Conservation (phyloP, 2,113 vertebrate genomes). For the Micronycteris hirsuta region DNA sequence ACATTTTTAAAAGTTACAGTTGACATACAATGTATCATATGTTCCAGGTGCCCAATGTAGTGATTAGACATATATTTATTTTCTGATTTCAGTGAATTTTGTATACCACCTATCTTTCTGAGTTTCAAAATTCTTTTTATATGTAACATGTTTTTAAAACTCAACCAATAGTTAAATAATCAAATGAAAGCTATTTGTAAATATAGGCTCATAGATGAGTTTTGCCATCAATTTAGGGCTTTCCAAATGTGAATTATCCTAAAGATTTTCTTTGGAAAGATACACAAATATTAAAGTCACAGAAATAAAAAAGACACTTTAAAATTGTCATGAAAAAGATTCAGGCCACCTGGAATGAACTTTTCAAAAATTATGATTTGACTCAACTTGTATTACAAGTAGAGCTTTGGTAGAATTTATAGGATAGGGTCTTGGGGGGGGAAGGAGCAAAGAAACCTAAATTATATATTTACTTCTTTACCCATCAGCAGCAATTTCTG, state of each 20-base stretch:
- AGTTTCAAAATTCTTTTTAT: conserved; percentile 30
- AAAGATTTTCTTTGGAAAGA: neutral
- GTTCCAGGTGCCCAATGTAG: neutral
- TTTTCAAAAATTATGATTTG: neutral
- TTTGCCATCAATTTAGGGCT: neutral
- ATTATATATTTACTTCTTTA: neutral
- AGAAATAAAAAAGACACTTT: neutral
- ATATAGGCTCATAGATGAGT: neutral
- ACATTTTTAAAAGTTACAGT: neutral
- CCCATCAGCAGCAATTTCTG: neutral
- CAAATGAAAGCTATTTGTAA: conserved; percentile 19
- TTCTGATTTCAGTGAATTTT: conserved; percentile 37
- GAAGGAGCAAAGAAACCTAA: neutral
- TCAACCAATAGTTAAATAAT: neutral
- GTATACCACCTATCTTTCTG: neutral
- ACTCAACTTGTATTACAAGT: neutral
- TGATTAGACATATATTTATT: neutral
- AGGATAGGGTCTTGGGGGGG: neutral
- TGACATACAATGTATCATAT: neutral
- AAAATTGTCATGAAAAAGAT: neutral
- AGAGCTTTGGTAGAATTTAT: neutral
- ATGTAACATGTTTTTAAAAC: neutral
- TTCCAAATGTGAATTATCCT: neutral
- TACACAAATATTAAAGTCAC: neutral
- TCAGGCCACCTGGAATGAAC: neutral